These are phyloP conservation scores for Halocaridina rubra DNA, from an alignment of 2,888 invertebrate genomes.

Conservation along the genomic window DNA sequence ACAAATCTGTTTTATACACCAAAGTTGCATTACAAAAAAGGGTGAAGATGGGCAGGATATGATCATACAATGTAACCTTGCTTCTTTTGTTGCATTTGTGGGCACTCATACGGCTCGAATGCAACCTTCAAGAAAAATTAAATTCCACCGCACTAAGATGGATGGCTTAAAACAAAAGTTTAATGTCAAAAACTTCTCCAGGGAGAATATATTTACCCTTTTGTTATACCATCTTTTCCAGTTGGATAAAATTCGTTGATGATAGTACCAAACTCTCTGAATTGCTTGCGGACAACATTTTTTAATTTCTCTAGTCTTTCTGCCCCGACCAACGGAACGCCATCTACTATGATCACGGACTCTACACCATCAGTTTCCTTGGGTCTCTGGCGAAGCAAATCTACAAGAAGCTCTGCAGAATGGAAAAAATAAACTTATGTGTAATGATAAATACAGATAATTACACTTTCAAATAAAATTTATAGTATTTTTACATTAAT, in stretches of 20 bases:
- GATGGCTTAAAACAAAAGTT: no score
- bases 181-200: no score
- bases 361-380: constrained; percentile 96
- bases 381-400: constrained; percentile 88
- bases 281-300: constrained; percentile 90
- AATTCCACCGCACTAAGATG: no score
- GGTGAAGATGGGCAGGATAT: no score
- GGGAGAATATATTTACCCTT: constrained; percentile 79
- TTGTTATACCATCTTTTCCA: constrained; percentile 84
- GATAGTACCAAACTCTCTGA: constrained; percentile 87
- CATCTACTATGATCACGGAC: constrained; percentile 94
- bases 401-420: constrained; percentile 87
- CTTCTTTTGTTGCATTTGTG: no score
- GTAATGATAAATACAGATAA: neutral
- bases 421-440: neutral
- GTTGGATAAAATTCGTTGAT: constrained; percentile 91
- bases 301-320: constrained; percentile 88
- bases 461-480: no score
- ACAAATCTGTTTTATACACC: no score
- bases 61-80: no score
- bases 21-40: no score
- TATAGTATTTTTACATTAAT: no score
- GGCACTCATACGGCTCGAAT: no score
- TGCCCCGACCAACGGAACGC: constrained; percentile 90
- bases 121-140: no score